These are phyloP conservation scores for Atractosteus spatula DNA, from an alignment of 2,113 vertebrate species.

Conservation along the genomic window DNA sequence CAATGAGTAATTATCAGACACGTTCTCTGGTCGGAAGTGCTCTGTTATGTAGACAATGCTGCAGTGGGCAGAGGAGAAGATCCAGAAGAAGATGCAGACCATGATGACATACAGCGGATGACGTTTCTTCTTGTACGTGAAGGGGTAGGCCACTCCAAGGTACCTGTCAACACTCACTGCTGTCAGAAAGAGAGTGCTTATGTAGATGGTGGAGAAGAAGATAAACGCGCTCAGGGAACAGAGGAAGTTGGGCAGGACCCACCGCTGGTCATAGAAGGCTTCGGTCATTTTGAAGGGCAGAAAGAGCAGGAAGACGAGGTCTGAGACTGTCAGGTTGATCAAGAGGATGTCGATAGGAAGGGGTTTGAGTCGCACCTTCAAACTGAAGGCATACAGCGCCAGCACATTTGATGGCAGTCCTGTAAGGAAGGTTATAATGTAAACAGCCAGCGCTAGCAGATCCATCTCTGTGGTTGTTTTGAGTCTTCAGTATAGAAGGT, in stretches of 20 bases:
- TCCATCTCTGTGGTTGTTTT: conserved; percentile 41
- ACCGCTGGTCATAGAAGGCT: conserved; percentile 30
- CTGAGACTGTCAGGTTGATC: conserved; percentile 53
- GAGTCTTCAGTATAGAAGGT: conserved; percentile 39
- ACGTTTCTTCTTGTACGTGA: conserved; percentile 45
- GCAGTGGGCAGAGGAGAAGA: conserved; percentile 49
- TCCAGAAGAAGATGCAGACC: conserved; percentile 41
- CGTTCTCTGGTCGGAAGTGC: conserved; percentile 2
- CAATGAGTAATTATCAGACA: neutral
- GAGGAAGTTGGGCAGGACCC: conserved; percentile 33
- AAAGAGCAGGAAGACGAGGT: conserved; percentile 55
- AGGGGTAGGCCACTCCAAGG: conserved; percentile 55
- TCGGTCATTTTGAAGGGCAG: conserved; percentile 60
- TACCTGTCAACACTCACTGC: conserved; percentile 73
- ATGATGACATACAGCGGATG: conserved; percentile 4
- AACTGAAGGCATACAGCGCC: conserved; percentile 46
- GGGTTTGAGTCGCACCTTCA: conserved; percentile 31
- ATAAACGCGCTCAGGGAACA: conserved; percentile 53
- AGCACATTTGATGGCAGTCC: conserved; percentile 59
- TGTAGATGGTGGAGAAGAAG: conserved; percentile 64
- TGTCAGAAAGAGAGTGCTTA: conserved; percentile 63
- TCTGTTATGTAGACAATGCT: conserved; percentile 45
- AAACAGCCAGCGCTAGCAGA: conserved; percentile 48
- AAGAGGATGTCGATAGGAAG: conserved; percentile 50
- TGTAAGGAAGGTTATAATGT: conserved; percentile 42